phyloP scores from a whole-genome alignment of 2,797 vertebrate species.

The Intellagama lesueurii region DNA sequence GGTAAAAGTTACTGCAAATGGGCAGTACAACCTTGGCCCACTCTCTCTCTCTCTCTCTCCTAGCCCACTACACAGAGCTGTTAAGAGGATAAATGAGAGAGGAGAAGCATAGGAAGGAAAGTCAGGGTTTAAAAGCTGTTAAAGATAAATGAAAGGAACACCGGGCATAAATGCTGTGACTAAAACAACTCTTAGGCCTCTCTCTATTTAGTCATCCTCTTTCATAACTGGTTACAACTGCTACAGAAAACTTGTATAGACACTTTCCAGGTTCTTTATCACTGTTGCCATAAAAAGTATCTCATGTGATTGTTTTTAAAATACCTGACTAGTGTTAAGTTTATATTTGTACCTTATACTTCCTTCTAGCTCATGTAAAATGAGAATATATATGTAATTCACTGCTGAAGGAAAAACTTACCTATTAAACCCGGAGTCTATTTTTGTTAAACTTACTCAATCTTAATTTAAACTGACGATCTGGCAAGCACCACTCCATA shows the following conservation, averaged over 20 bases:
- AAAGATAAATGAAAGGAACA: neutral
- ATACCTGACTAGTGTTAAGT: neutral
- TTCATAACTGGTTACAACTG: neutral
- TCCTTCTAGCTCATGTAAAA: neutral
- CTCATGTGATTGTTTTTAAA: neutral
- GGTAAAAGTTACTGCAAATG: too few relatives aligned
- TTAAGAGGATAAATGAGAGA: neutral
- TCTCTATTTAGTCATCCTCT: neutral
- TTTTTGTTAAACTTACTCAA: neutral
- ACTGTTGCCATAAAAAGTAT: neutral
- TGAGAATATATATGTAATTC: neutral
- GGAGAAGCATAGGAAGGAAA: too few relatives aligned
- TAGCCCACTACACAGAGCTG: neutral
- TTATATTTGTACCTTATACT: neutral
- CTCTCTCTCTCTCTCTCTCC: neutral
- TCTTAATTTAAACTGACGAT: slow-evolving; percentile 23
- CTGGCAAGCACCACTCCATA: neutral
- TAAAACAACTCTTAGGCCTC: neutral
- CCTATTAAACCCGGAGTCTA: neutral
- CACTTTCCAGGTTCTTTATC: neutral
- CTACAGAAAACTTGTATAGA: neutral
- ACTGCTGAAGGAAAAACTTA: neutral
- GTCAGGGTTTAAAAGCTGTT: neutral
- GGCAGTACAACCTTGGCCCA: neutral
- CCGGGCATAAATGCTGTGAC: neutral